These are phyloP conservation scores for Pao palembangensis DNA, from an alignment of 2,113 vertebrate species.

Conservation along the genomic window DNA sequence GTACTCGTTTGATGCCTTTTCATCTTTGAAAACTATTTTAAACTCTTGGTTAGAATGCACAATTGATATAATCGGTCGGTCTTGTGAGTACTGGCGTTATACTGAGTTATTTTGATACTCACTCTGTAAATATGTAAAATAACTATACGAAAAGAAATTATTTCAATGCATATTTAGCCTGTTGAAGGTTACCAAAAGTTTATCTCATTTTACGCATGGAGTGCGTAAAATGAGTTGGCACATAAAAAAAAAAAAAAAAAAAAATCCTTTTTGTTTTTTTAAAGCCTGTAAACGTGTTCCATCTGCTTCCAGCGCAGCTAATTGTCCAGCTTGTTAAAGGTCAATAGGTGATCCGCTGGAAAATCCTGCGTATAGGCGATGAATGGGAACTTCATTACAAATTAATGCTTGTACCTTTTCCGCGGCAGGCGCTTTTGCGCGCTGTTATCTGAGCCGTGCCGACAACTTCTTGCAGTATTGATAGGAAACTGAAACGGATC, in stretches of 20 bases:
- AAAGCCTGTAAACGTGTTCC: conserved; percentile 4
- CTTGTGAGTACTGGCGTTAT: too few relatives aligned
- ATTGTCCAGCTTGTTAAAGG: conserved; percentile 48
- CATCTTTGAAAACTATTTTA: too few relatives aligned
- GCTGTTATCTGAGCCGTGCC: conserved; percentile 60
- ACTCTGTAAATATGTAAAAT: too few relatives aligned
- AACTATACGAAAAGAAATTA: too few relatives aligned
- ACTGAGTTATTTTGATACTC: too few relatives aligned
- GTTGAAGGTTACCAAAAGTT: neutral
- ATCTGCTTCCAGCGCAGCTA: conserved; percentile 10
- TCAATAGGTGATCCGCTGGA: conserved; percentile 69
- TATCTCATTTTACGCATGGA: conserved; percentile 18
- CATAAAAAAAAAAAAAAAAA: too few relatives aligned
- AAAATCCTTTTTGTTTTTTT: too few relatives aligned
- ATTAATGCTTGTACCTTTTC: conserved; percentile 64
- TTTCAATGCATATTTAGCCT: too few relatives aligned
- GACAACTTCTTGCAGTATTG: conserved; percentile 56
- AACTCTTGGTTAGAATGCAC: too few relatives aligned
- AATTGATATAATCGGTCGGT: too few relatives aligned
- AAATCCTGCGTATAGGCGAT: conserved; percentile 68
- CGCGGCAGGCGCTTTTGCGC: conserved; percentile 47
- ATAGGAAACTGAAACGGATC: conserved; percentile 57
- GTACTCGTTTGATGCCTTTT: too few relatives aligned
- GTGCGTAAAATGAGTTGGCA: neutral
- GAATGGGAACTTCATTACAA: conserved; percentile 68